A percentile compares a stretch with the other conserved stretches of the same genome.
Evolutionary conservation across 2,888 invertebrate genomes (phyloP).

Genomic region (Lasioglossum lativentre): DNA sequence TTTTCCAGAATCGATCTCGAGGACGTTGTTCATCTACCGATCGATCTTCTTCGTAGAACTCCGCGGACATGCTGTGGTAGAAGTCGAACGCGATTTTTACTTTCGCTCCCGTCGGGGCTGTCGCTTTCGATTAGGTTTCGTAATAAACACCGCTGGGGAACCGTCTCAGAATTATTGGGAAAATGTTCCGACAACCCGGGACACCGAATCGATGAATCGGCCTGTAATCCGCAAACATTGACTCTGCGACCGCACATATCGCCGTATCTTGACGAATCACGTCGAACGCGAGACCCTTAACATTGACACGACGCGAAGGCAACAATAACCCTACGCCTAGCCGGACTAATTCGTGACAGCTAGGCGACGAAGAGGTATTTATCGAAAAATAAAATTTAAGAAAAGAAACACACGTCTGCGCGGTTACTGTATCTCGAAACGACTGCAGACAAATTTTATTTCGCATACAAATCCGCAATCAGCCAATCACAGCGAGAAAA

Average conservation of each 20-base stretch:
- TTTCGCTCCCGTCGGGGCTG: not conserved
- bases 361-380: too few relatives aligned
- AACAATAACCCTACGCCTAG: too few relatives aligned
- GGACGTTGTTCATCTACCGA: not conserved
- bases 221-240: constrained; percentile 10
- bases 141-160: not conserved
- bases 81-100: not conserved
- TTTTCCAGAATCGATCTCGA: not conserved
- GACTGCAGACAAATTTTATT: too few relatives aligned
- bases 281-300: not conserved
- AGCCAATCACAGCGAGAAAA: not conserved
- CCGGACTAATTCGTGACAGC: too few relatives aligned
- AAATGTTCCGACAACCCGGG: not conserved
- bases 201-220: not conserved
- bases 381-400: too few relatives aligned
- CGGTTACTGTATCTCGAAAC: not conserved
- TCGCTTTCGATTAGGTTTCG: too few relatives aligned
- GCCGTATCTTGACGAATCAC: not conserved
- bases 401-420: not conserved
- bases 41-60: not conserved
- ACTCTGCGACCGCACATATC: constrained; percentile 1
- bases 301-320: not conserved
- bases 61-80: not conserved
- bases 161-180: not conserved
- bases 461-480: not conserved